Evolutionary conservation across 2,888 invertebrate species (phyloP), one percentile per base, ranked within the genome.

Genomic region (Panopea generosa): DNA sequence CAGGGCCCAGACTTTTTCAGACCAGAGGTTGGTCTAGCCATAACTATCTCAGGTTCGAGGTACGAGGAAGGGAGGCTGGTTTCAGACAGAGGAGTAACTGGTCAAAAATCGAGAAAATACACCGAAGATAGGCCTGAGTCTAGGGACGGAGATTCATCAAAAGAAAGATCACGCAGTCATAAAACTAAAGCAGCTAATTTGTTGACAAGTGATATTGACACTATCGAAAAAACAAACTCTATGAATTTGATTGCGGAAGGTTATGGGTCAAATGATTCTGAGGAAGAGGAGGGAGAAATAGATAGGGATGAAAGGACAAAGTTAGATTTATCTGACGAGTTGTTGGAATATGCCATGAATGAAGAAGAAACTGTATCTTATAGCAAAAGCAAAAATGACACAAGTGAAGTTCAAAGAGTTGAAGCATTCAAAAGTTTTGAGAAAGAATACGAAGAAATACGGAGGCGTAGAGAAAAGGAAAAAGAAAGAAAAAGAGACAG

Each of bases 211-310:
- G 24, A 43, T 16, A 50, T 20, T n/a, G 33, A 29, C 40, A 45
- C n/a, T 38, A 33, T 52, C 4, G 63, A 69, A 47, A 45, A 47
- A 14, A 33, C 66, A 26, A 43, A 29, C 2, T 77, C 77, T 14
- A 90, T 89, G 85, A 86, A 82, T 40, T 82, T 89, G 59, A 88
- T 91, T 26, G 90, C 89, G 68, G 84, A 88, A 61, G 89, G 86
- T 47, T 90, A 90, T 74, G 84, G 83, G 18, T 83, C 74, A 7
- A 66, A 85, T 45, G 76, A 77, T 40, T 91, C 90, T n/a, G 90
- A 90, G 0, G 91, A 91, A 66, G 91, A 91, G 68, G 92, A 91
- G 55, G 92, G 91, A 3, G 92, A 92, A 65, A 86, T 91, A 7
- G 91, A 90, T 49, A 85, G 89, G 76, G 90, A 86, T 33, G 74